Evolutionary conservation across 1,140 invertebrate species (phyloP).

Genomic region (Drosophila sechellia): DNA sequence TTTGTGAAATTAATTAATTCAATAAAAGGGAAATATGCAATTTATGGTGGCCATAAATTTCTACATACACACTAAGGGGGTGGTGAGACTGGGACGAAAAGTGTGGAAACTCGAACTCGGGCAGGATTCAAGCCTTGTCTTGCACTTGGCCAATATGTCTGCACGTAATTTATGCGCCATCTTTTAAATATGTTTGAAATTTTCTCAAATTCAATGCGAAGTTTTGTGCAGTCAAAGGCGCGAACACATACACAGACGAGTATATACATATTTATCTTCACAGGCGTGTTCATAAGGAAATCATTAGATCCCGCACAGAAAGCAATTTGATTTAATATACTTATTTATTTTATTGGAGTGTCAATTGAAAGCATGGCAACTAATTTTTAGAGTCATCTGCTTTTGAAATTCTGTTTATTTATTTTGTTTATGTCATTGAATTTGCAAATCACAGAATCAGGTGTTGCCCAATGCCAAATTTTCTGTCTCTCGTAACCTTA

Average conservation of each 20-base stretch:
- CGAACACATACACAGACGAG: background rate
- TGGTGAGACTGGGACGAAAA: constrained; percentile 1
- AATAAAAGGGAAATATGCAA: constrained; percentile 66
- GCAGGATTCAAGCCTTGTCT: constrained; percentile 29
- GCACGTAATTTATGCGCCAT: constrained; percentile 69
- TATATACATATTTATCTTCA: constrained; percentile 1
- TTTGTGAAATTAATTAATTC: constrained; percentile 74
- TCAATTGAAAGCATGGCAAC: constrained; percentile 14
- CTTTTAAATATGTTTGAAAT: constrained; percentile 63
- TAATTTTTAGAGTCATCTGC: constrained; percentile 4
- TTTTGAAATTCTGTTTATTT: constrained; percentile 14
- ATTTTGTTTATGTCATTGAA: constrained; percentile 5
- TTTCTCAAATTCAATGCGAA: constrained; percentile 39
- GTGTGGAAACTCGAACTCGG: constrained; percentile 16
- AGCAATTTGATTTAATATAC: constrained; percentile 32
- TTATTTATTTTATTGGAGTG: constrained; percentile 27
- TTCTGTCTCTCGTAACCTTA: background rate
- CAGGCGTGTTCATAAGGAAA: constrained; percentile 11
- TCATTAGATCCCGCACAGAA: constrained; percentile 35
- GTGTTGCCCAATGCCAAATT: background rate
- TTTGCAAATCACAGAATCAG: background rate
- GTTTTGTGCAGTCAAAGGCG: constrained; percentile 15
- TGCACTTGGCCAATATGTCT: constrained; percentile 58
- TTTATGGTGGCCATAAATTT: constrained; percentile 72
- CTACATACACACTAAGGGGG: constrained; percentile 17